phyloP scores from a whole-genome alignment of 2,888 invertebrate species.

The Maniola hyperantus region DNA sequence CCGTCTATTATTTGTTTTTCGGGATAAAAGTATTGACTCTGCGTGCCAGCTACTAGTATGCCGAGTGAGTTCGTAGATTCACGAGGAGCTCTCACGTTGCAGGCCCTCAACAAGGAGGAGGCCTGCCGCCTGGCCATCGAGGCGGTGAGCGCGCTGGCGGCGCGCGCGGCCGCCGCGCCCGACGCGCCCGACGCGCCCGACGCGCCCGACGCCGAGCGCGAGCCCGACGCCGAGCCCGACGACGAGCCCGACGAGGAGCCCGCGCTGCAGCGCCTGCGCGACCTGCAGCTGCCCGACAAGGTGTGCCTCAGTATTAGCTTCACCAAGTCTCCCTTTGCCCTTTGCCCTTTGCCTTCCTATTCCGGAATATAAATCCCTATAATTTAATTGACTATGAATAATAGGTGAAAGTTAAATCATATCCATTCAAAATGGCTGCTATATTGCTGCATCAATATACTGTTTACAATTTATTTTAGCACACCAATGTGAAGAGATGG shows the following conservation, averaged over 20 bases:
- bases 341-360: no score
- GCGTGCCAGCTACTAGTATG: no score
- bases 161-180: conserved; percentile 38
- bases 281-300: conserved; percentile 61
- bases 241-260: conserved; percentile 58
- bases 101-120: conserved; percentile 73
- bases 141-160: conserved; percentile 58
- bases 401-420: no score
- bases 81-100: conserved; percentile 14
- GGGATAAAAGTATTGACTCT: no score
- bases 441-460: no score
- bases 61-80: no score
- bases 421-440: no score
- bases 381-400: no score
- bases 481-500: no score
- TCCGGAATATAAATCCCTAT: no score
- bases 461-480: no score
- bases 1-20: no score
- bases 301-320: conserved; percentile 14
- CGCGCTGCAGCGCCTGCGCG: conserved; percentile 58
- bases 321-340: background rate
- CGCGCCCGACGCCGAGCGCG: conserved; percentile 53
- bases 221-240: conserved; percentile 46
- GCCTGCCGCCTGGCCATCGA: conserved; percentile 69
- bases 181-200: conserved; percentile 57